Evolutionary conservation across 53 echinoderm and acorn worm species (phyloP).

Genomic region (Henricia sp.): DNA sequence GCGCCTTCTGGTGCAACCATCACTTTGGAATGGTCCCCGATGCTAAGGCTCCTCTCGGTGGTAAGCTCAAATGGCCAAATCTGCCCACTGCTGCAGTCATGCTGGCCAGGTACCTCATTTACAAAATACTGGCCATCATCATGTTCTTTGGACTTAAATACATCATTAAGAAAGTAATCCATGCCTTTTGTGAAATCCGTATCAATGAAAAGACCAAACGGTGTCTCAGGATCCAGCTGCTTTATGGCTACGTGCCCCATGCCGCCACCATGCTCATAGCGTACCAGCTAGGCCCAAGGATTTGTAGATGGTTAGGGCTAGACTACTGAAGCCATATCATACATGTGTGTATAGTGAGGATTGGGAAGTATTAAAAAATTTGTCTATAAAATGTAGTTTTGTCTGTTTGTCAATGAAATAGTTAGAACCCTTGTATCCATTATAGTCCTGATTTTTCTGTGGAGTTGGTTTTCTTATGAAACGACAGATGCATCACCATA

Average conservation of each 20-base stretch:
- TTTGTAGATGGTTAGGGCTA: conserved; percentile 25
- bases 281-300: conserved; percentile 19
- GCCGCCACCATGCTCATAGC: conserved; percentile 17
- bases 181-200: conserved; percentile 49
- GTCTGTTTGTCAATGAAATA: background rate
- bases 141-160: conserved; percentile 62
- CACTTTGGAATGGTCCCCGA: conserved; percentile 57
- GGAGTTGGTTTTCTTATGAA: too few relatives aligned
- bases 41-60: conserved; percentile 38
- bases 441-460: too few relatives aligned
- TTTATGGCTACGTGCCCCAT: conserved; percentile 72
- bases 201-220: conserved; percentile 70
- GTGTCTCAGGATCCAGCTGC: conserved; percentile 64
- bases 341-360: background rate
- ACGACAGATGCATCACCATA: too few relatives aligned
- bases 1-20: conserved; percentile 71
- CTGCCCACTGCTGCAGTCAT: conserved; percentile 54
- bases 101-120: conserved; percentile 57
- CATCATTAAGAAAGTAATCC: conserved; percentile 53
- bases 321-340: background rate
- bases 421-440: too few relatives aligned
- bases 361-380: background rate
- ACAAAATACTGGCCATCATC: conserved; percentile 51
- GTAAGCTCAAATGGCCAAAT: conserved; percentile 64
- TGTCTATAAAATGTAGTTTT: background rate